A percentile compares a stretch with the other conserved stretches of the same genome.
Conservation (phyloP, 2,888 invertebrate species). For the Rotaria sp. region DNA sequence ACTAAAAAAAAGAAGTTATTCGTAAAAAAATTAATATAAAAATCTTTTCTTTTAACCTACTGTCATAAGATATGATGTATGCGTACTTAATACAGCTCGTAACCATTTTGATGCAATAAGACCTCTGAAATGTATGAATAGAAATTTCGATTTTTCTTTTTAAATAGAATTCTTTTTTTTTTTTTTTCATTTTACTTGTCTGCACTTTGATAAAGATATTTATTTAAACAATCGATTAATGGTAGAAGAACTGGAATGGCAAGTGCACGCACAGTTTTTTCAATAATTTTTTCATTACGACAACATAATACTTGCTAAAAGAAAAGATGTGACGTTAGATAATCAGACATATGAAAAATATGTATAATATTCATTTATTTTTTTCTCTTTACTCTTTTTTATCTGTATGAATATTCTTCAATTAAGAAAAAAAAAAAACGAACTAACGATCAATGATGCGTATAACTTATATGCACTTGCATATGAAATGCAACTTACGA, state of each 20-base stretch:
- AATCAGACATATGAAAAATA: not conserved
- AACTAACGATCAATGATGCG: not conserved
- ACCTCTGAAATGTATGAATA: constrained; percentile 40
- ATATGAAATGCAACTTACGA: not conserved
- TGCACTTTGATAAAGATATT: constrained; percentile 48
- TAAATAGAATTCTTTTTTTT: too few relatives aligned
- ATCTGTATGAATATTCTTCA: not conserved
- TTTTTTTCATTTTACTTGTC: constrained; percentile 45
- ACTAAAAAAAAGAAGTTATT: constrained; percentile 46
- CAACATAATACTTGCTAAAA: constrained; percentile 64
- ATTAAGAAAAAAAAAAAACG: not conserved
- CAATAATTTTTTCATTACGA: constrained; percentile 65
- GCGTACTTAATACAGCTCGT: constrained; percentile 60
- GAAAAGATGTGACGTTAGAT: not conserved
- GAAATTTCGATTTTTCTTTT: too few relatives aligned
- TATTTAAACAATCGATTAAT: constrained; percentile 67
- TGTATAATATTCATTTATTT: not conserved
- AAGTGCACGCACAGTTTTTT: constrained; percentile 68
- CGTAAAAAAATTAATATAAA: not conserved
- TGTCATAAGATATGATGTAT: constrained; percentile 63
- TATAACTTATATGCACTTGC: not conserved
- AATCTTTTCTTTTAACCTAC: constrained; percentile 46
- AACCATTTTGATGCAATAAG: constrained; percentile 58
- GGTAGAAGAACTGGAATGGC: constrained; percentile 70
- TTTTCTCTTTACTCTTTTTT: not conserved